Evolutionary conservation across 1,140 invertebrate species (phyloP), one percentile per base, ranked within the genome.

Genomic region (Himalopsyche phryganea): DNA sequence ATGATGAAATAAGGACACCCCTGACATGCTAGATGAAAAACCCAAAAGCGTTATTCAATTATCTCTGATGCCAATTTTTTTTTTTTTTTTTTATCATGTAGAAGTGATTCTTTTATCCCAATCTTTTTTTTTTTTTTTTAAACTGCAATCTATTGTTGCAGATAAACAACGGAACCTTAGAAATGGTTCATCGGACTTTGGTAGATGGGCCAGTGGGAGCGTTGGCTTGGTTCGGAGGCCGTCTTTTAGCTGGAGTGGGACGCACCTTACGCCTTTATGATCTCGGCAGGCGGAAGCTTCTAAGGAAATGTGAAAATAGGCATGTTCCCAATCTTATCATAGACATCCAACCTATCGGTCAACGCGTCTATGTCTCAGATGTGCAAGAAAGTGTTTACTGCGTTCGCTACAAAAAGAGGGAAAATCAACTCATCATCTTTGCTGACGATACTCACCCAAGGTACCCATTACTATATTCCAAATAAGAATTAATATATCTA

Each of bases 291-390:
- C 96, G 97, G 71, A 98, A 99, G 73, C 72, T 99, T 23, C 73
- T 99, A 4, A 81, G 95, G 35, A 99, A 99, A 77, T 99, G 97
- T 79, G 98, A 99, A 78, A 99, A 99, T 75, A 96, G 97, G 85
- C 94, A 98, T 76, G 90, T 99, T 75, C 95, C 96, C 10, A 95
- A 98, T 71, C 84, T 90, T 45, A 93, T 99, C 52, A 88, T 94
- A 0, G 90, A 90, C 57, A 95, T 99, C 50, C 90, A 96, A 70
- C 88, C 93, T 0, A 88, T 96, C 66, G 95, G 96, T 0, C 89
- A 95, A 68, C 83, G 98, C 45, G 91, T 99, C 20, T 94, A 92
- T 68, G 96, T 96, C 0, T 87, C 90, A 0, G 98, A 99, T 74
- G 89, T 98, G 0, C 96, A 99, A 72, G 97, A 99, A 71, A 97